Evolutionary conservation across 2,113 vertebrate genomes (phyloP), one percentile per base, ranked within the genome.

Genomic region (Tychaedon coryphoeus): DNA sequence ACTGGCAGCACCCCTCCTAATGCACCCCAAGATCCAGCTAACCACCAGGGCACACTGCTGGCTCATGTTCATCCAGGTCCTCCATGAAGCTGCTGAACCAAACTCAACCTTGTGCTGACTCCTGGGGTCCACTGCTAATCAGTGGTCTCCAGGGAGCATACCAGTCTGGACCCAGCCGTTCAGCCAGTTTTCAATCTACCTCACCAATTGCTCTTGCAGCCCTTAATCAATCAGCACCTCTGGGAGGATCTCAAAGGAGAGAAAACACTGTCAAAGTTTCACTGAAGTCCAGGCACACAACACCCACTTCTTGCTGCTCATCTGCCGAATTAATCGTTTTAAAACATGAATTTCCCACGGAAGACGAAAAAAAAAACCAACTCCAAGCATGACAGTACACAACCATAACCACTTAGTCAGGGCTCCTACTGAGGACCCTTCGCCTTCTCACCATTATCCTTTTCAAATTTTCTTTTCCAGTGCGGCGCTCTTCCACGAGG

Each of bases 401-500:
- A 47, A 28, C 16, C 14, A 17, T 0, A 38, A 50, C 1, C 8
- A 14, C 7, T 28, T 17, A 33, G 9, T 1, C 24, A 29, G 3
- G 1, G 8, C 14, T 14, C 28, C 28, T 9, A 2, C 0, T 3
- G 20, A 45, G 15, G 6, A 36, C 14, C 6, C 17, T 19, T 38
- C 42, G 4, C 6, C 9, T 28, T 47, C 96, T 97, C 92, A 97
- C 97, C 97, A 11, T 69, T 94, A 75, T 69, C 96, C 77, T 97
- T 98, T 69, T 88, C 96, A 93, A 98, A 96, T 23, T 43, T 97
- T 20, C 43, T 91, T 73, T 94, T 98, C 19, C 90, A 97, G 4
- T 31, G 92, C 6, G 73, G 82, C 14, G 18, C 43, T 88, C 95
- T 97, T 20, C 92, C 97, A 54, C 54, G 95, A 47, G 83, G 57